These are phyloP conservation scores for Vireo altiloquus DNA, from an alignment of 2,113 vertebrate species.

Conservation along the genomic window DNA sequence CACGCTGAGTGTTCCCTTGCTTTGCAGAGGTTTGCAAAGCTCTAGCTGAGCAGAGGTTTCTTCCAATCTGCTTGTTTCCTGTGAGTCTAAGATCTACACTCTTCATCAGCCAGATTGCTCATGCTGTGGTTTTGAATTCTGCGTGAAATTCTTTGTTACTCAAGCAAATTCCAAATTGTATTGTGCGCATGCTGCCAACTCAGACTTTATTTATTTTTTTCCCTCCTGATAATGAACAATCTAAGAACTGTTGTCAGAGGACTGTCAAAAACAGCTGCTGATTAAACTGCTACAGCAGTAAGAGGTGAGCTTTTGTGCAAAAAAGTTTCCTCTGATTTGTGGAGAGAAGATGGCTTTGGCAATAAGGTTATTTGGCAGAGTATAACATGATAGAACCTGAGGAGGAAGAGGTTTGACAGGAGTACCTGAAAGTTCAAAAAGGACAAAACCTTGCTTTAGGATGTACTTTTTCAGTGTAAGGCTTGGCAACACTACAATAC, in stretches of 20 bases:
- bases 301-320: not conserved
- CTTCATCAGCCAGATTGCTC: not conserved
- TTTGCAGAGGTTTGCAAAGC: not conserved
- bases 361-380: not conserved
- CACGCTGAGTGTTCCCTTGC: not conserved
- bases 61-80: not conserved
- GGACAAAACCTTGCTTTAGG: not conserved
- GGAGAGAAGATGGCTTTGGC: not conserved
- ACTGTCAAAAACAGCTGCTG: not conserved
- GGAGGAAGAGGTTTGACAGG: not conserved
- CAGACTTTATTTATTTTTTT: not conserved
- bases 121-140: not conserved
- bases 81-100: not conserved
- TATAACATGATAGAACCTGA: not conserved
- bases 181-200: not conserved
- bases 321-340: not conserved
- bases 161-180: not conserved
- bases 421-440: not conserved
- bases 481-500: not conserved
- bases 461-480: not conserved
- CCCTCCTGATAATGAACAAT: not conserved
- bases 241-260: not conserved
- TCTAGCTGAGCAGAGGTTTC: not conserved
- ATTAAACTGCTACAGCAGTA: not conserved
- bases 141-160: not conserved